Base-by-base conservation (phyloP, 2,888 invertebrate species). In the Eupeodes luniger region DNA sequence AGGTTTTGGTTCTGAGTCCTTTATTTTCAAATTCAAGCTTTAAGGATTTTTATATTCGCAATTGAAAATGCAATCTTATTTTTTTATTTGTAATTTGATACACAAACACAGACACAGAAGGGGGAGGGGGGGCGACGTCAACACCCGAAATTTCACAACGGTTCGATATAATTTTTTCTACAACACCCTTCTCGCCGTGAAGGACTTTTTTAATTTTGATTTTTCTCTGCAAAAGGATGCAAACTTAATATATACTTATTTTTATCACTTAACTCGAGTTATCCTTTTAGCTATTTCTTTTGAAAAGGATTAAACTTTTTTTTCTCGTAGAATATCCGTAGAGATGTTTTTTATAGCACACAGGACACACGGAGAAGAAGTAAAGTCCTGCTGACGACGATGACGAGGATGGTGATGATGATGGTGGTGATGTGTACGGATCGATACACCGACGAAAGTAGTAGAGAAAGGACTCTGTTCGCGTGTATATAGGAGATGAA, bases 401-500 rank as follows among this genome's bases (percentile, higher is more conserved):
- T 88, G 88, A 85, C 88, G 81, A 81, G 75, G 80, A 85, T 75
- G 85, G 66, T 67, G 83, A 80, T 80, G 81, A 81, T 88, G 88
- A 85, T 81, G 85, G 78, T 85, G 88, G 85, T 85, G 88, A 88
- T 88, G 88, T 84, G 84, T 88, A 85, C 81, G 88, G 88, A 88
- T 88, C 88, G 88, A 88, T 88, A 88, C 81, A 88, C 88, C 81
- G 88, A 88, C 84, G 84, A 85, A 85, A 88, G 88, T 87, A 84
- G 87, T 81, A 88, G 84, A 87, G 87, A 83, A 82, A 61, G 64
- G 82, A 83, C 83, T 70, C 55, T 83, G 61, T 66, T 87, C 80
- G 67, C 86, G 83, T 67, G 83, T 67, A 77, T 64, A 83, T 64
- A 83, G 72, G 74, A 87, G 87, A 87, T 87, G 88, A 84, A 84